phyloP scores from a whole-genome alignment of 2,888 invertebrate species.

The Antheraea assamensis region DNA sequence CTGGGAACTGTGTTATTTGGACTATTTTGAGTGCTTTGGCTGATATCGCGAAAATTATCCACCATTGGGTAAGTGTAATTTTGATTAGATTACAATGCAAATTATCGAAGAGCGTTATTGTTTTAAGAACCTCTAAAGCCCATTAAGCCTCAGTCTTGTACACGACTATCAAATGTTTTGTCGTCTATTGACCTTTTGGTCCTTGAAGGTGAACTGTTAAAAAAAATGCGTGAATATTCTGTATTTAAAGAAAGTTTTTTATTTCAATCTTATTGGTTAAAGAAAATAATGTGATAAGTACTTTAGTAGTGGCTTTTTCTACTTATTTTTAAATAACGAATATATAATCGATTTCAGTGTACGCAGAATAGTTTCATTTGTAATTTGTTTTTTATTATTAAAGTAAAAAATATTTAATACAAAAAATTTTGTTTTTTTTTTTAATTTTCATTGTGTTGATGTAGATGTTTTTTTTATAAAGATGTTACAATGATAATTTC shows the following conservation, averaged over 20 bases:
- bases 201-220: slow-evolving; percentile 29
- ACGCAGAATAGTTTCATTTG: neutral
- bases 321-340: neutral
- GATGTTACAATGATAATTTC: neutral
- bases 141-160: slow-evolving; percentile 50
- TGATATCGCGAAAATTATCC: slow-evolving; percentile 78
- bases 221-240: neutral
- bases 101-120: slow-evolving; percentile 67
- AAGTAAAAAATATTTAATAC: neutral
- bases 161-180: slow-evolving; percentile 53
- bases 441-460: neutral
- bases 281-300: neutral
- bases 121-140: slow-evolving; percentile 52
- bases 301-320: neutral
- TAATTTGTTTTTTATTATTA: neutral
- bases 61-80: slow-evolving; percentile 79
- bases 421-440: neutral
- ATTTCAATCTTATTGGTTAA: neutral
- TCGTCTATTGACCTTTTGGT: slow-evolving; percentile 49
- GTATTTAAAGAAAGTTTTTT: neutral
- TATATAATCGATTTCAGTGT: neutral
- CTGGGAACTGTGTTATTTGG: slow-evolving; percentile 61
- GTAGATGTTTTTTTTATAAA: neutral
- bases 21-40: slow-evolving; percentile 63
- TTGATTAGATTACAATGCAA: slow-evolving; percentile 80